Evolutionary conservation across 1,140 invertebrate species (phyloP).

Genomic region (Drosophila navojoa): DNA sequence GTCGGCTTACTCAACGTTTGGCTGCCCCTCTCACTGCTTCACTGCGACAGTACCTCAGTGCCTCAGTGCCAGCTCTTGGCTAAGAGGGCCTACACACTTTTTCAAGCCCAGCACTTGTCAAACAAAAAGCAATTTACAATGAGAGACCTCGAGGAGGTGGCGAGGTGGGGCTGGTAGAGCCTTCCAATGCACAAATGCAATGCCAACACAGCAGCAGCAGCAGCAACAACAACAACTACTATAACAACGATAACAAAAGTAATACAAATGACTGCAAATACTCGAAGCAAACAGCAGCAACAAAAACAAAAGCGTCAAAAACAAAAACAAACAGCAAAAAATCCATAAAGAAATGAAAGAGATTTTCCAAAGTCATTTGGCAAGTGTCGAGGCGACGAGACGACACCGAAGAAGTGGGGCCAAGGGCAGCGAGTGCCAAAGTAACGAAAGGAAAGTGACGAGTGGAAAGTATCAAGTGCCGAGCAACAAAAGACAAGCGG

Average conservation of each 20-base stretch:
- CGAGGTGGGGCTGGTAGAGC: background rate
- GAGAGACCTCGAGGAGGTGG: conserved; percentile 31
- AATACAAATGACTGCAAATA: conserved; percentile 54
- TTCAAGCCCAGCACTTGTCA: conserved; percentile 30
- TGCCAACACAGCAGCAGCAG: conserved; percentile 25
- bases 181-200: conserved; percentile 34
- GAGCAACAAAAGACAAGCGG: background rate
- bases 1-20: background rate
- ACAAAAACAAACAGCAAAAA: conserved; percentile 26
- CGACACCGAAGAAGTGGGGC: background rate
- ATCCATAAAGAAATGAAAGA: conserved; percentile 48
- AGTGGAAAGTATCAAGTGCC: conserved; percentile 7
- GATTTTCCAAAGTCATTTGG: conserved; percentile 44
- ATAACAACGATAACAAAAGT: conserved; percentile 27
- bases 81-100: conserved; percentile 14
- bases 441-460: conserved; percentile 14
- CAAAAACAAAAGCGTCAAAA: conserved; percentile 24
- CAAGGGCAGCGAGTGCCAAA: background rate
- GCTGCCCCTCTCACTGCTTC: background rate
- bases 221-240: conserved; percentile 9
- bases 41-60: no score
- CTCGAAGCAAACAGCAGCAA: conserved; percentile 34
- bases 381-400: conserved; percentile 5
- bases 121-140: conserved; percentile 51
- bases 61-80: conserved; percentile 2